Evolutionary conservation across 1,140 invertebrate genomes (phyloP).

Genomic region (Pseudomyrmex gracilis): DNA sequence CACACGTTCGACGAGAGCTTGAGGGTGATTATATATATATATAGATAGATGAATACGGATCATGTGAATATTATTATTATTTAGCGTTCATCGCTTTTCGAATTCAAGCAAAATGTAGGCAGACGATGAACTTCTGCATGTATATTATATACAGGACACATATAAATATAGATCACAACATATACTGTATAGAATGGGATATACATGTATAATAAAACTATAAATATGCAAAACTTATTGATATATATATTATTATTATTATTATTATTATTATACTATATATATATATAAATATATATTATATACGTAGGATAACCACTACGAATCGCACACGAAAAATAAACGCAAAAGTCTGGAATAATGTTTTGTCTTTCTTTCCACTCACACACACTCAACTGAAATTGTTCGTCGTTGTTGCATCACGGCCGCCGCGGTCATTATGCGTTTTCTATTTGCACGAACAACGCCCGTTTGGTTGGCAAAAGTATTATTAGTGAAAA

Average conservation of each 20-base stretch:
- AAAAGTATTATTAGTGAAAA: conserved; percentile 58
- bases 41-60: conserved; percentile 61
- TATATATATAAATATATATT: conserved; percentile 52
- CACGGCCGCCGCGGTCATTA: not conserved
- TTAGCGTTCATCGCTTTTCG: conserved; percentile 53
- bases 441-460: conserved; percentile 5
- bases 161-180: conserved; percentile 73
- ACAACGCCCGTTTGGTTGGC: conserved; percentile 2
- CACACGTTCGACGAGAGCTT: conserved; percentile 74
- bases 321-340: conserved; percentile 79
- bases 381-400: conserved; percentile 31
- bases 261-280: conserved; percentile 58
- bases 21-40: conserved; percentile 73
- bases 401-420: conserved; percentile 4
- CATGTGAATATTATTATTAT: conserved; percentile 74
- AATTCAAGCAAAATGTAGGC: conserved; percentile 68
- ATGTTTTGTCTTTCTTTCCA: conserved; percentile 43
- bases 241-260: conserved; percentile 63
- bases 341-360: conserved; percentile 73
- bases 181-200: conserved; percentile 71
- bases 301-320: conserved; percentile 73
- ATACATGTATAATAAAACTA: conserved; percentile 69
- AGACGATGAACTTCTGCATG: conserved; percentile 79
- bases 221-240: conserved; percentile 65
- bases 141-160: conserved; percentile 77